Conservation (phyloP, 2,113 vertebrate species). For the Dascyllus trimaculatus region DNA sequence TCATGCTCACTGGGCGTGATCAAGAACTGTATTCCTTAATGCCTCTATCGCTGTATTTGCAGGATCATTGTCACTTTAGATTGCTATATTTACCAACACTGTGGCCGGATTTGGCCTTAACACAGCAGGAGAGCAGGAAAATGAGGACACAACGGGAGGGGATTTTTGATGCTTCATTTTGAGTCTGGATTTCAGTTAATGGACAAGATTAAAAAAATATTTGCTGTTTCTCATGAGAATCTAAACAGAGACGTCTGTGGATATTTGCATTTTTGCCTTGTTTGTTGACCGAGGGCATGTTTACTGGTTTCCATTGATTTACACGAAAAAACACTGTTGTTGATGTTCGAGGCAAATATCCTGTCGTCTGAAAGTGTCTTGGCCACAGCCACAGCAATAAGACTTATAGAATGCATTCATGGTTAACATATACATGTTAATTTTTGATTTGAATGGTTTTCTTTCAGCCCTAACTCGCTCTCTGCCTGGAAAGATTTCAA, state of each 20-base stretch:
- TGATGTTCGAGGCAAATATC: slow-evolving; percentile 60
- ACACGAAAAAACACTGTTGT: slow-evolving; percentile 48
- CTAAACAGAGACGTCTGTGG: slow-evolving; percentile 6
- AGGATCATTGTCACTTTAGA: not conserved
- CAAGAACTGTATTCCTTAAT: too few relatives aligned
- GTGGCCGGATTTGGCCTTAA: not conserved
- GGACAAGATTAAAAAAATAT: slow-evolving; percentile 33
- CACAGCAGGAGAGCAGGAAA: not conserved
- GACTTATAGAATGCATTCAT: not conserved
- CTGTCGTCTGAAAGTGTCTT: slow-evolving; percentile 13
- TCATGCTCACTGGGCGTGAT: not conserved
- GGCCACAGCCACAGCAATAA: not conserved
- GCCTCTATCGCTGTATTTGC: too few relatives aligned
- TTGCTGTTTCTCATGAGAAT: slow-evolving; percentile 26
- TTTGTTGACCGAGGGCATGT: slow-evolving; percentile 30
- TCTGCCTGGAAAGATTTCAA: not conserved
- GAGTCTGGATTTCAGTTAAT: slow-evolving; percentile 9
- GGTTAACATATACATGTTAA: not conserved
- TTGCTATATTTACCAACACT: not conserved
- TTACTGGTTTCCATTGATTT: slow-evolving; percentile 45
- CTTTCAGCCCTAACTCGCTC: not conserved
- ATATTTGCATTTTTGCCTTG: slow-evolving; percentile 53
- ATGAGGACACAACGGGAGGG: slow-evolving; percentile 5
- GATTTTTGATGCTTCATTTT: not conserved
- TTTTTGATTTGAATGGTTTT: not conserved